Evolutionary conservation across 2,113 vertebrate species (phyloP).

Genomic region (Rhombomys opimus): DNA sequence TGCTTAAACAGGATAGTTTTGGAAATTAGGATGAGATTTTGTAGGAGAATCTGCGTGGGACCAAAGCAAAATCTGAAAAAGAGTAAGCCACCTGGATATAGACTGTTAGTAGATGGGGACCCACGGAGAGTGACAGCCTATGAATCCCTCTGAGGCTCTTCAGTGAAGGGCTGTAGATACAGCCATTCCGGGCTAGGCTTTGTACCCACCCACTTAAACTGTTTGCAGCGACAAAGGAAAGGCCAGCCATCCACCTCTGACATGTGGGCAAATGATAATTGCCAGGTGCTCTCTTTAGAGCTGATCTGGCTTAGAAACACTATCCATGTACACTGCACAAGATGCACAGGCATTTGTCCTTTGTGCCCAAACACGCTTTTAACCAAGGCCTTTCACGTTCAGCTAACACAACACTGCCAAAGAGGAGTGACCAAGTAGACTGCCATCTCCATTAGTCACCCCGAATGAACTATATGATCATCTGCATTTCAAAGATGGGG

Average conservation of each 20-base stretch:
- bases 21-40: slow-evolving; percentile 51
- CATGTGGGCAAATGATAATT: not conserved
- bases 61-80: not conserved
- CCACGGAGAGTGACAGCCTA: not conserved
- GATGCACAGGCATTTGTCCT: not conserved
- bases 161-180: not conserved
- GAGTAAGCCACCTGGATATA: not conserved
- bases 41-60: not conserved
- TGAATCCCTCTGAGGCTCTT: not conserved
- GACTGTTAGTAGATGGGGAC: not conserved
- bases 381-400: not conserved
- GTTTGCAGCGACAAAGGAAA: not conserved
- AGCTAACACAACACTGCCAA: not conserved
- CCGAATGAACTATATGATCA: not conserved
- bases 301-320: not conserved
- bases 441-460: not conserved
- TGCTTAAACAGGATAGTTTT: slow-evolving; percentile 34
- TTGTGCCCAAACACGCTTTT: not conserved
- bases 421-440: slow-evolving; percentile 3
- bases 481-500: not conserved
- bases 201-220: not conserved
- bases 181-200: not conserved
- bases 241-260: not conserved
- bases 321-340: not conserved
- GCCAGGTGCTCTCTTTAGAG: not conserved